These are phyloP conservation scores for Merodon equestris DNA, from an alignment of 2,888 invertebrate genomes.

Conservation along the genomic window DNA sequence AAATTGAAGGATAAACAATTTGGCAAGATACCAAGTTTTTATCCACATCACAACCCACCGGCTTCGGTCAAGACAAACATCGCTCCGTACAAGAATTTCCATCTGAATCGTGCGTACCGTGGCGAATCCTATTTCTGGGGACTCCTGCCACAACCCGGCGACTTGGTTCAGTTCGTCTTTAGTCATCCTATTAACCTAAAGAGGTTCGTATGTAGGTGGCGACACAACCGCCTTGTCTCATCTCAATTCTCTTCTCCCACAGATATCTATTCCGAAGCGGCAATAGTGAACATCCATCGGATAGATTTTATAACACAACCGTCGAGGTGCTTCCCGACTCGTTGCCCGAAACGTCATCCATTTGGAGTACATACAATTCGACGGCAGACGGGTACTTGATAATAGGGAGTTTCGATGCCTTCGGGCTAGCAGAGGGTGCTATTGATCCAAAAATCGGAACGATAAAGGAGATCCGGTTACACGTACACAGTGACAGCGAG, in stretches of 20 bases:
- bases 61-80: constrained; percentile 86
- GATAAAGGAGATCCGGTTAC: constrained; percentile 86
- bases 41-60: constrained; percentile 88
- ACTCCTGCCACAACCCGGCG: constrained; percentile 89
- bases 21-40: constrained; percentile 89
- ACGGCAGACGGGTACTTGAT: constrained; percentile 85
- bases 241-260: constrained; percentile 69
- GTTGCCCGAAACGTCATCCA: constrained; percentile 77
- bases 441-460: constrained; percentile 84
- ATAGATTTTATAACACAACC: constrained; percentile 91
- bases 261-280: constrained; percentile 92
- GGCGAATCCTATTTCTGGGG: constrained; percentile 97
- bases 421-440: constrained; percentile 88
- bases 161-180: constrained; percentile 90
- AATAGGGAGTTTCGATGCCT: constrained; percentile 88
- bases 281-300: constrained; percentile 92
- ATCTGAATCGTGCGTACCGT: constrained; percentile 88
- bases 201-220: constrained; percentile 80
- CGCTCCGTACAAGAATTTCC: constrained; percentile 88
- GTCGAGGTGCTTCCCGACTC: constrained; percentile 87
- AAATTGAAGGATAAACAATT: constrained; percentile 96
- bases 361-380: constrained; percentile 81
- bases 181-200: constrained; percentile 84
- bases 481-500: constrained; percentile 88
- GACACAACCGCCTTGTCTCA: constrained; percentile 23